A percentile compares a stretch with the other conserved stretches of the same genome.
These are phyloP conservation scores for Lamprologus ornatipinnis DNA, from an alignment of 2,113 vertebrate genomes.

Conservation along the genomic window DNA sequence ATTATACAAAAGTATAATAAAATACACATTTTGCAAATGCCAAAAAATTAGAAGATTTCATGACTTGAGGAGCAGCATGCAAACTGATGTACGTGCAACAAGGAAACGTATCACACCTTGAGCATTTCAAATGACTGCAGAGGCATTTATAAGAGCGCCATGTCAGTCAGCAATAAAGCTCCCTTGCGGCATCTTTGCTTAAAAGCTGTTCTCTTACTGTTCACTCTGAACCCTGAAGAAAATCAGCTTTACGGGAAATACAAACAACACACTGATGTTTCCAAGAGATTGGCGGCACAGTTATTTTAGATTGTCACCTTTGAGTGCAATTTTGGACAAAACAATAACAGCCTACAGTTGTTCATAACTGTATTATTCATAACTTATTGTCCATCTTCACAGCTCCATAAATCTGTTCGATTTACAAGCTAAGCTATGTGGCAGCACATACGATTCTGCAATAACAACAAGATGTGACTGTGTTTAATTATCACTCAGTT, in stretches of 20 bases:
- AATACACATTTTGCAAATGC: background rate
- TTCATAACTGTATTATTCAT: background rate
- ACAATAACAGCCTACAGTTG: background rate
- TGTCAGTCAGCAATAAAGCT: background rate
- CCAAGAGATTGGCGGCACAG: background rate
- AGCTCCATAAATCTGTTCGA: background rate
- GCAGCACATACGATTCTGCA: background rate
- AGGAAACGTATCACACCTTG: background rate
- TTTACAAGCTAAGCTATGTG: background rate
- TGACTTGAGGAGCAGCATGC: background rate
- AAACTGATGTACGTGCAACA: background rate
- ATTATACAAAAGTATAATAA: background rate
- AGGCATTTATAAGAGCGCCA: background rate
- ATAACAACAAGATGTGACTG: background rate
- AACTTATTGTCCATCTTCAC: background rate
- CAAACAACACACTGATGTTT: background rate
- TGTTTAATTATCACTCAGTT: background rate
- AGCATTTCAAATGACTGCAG: constrained; percentile 9
- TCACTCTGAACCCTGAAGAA: background rate
- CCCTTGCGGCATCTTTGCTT: background rate
- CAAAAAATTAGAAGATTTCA: background rate
- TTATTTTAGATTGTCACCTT: background rate
- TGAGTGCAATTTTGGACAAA: background rate
- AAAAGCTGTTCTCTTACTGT: background rate
- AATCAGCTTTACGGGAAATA: background rate